Percentiles rank a stretch among this genome's conserved stretches.
Conservation (phyloP, 2,888 invertebrate genomes). For the Acleris laterana region DNA sequence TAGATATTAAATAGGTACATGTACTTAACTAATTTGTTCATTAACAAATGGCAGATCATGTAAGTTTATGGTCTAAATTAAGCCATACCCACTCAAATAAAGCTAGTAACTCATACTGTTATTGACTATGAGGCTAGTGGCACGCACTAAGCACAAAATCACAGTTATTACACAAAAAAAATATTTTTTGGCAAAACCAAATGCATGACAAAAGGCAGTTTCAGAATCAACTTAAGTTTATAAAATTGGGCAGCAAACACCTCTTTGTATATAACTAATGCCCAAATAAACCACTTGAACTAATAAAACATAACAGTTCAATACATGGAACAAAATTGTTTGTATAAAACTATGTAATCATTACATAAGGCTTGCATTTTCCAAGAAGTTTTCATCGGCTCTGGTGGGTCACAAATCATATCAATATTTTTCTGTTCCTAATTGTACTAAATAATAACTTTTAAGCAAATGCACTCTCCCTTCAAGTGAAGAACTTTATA, state of each 20-base stretch:
- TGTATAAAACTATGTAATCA: neutral
- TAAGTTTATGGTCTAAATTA: neutral
- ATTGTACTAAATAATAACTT: no score
- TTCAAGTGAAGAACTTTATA: no score
- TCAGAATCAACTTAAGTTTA: neutral
- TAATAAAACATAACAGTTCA: slow-evolving; percentile 7
- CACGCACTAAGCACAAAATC: neutral
- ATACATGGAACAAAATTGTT: neutral
- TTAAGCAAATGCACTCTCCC: no score
- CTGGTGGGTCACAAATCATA: no score
- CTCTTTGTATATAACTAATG: neutral
- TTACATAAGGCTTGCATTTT: no score
- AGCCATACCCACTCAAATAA: slow-evolving; percentile 2
- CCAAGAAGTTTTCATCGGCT: no score
- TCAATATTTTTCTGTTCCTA: no score
- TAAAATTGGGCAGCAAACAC: neutral
- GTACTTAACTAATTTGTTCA: slow-evolving; percentile 22
- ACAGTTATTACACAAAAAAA: neutral
- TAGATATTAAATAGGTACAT: slow-evolving; percentile 9
- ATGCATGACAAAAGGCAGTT: neutral
- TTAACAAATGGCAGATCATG: slow-evolving; percentile 3
- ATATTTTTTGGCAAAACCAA: neutral
- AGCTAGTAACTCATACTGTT: slow-evolving; percentile 1
- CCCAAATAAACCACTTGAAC: slow-evolving; percentile 5
- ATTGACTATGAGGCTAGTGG: neutral